Percentiles rank a stretch among this genome's conserved stretches.
Conservation (phyloP, 2,888 invertebrate species). For the Shargacucullia verbasci region DNA sequence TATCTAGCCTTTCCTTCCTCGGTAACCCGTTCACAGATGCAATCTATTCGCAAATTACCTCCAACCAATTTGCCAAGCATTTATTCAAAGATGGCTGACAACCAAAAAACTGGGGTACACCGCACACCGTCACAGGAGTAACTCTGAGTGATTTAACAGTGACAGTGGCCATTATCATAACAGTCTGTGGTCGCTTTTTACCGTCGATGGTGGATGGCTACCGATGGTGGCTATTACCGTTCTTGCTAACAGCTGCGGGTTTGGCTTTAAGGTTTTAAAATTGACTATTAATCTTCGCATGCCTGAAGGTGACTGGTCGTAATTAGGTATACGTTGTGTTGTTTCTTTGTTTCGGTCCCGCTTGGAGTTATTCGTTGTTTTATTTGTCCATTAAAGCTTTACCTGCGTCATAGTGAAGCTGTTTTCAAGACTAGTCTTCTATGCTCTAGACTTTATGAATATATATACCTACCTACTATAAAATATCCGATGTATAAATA, state of each 20-base stretch:
- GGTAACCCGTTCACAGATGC: background rate
- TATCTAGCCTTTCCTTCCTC: too few relatives aligned
- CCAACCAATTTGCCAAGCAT: slow-evolving; percentile 18
- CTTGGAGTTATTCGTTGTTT: background rate
- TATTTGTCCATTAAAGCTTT: background rate
- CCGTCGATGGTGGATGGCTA: slow-evolving; percentile 12
- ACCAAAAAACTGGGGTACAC: slow-evolving; percentile 27
- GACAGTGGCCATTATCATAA: slow-evolving; percentile 49
- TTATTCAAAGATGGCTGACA: slow-evolving; percentile 34
- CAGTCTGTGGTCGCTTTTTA: slow-evolving; percentile 48
- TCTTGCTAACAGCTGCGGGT: slow-evolving; percentile 12
- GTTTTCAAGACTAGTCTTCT: too few relatives aligned
- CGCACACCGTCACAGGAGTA: slow-evolving; percentile 31
- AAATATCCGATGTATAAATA: too few relatives aligned
- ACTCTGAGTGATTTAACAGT: slow-evolving; percentile 50
- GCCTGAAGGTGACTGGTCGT: background rate
- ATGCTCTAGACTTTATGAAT: too few relatives aligned
- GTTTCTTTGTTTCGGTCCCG: background rate
- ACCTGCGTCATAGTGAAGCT: too few relatives aligned
- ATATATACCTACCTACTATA: too few relatives aligned
- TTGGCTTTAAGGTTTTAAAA: slow-evolving; percentile 1
- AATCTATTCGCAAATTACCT: slow-evolving; percentile 22
- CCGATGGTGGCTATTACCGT: slow-evolving; percentile 16
- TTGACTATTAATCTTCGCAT: slow-evolving; percentile 24
- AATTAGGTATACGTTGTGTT: slow-evolving; percentile 3